Conservation (phyloP, 2,888 invertebrate genomes). For the Scaptomyza reducta region DNA sequence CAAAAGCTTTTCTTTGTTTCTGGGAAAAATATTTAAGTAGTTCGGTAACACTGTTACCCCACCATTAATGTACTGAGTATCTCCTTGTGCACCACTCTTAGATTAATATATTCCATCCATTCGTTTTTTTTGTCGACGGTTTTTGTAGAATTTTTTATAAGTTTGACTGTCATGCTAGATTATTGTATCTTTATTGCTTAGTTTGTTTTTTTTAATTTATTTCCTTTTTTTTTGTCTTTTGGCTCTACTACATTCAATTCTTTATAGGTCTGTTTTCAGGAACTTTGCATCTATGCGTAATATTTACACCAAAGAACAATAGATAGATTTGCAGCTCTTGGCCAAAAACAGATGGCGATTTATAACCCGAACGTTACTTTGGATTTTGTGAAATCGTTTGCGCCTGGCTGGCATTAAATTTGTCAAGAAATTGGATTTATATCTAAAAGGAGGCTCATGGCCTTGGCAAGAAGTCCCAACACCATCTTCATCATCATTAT, state of each 20-base stretch:
- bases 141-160: slow-evolving; percentile 58
- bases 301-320: slow-evolving; percentile 38
- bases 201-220: slow-evolving; percentile 12
- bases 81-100: background rate
- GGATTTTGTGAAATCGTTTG: slow-evolving; percentile 32
- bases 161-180: slow-evolving; percentile 66
- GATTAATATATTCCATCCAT: background rate
- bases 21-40: background rate
- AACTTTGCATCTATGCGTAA: slow-evolving; percentile 37
- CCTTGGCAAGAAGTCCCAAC: slow-evolving; percentile 4
- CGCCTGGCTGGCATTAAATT: slow-evolving; percentile 42
- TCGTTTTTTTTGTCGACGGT: slow-evolving; percentile 21
- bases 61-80: slow-evolving; percentile 1
- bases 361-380: slow-evolving; percentile 27
- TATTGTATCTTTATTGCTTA: slow-evolving; percentile 30
- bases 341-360: slow-evolving; percentile 38
- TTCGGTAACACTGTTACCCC: background rate
- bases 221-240: background rate
- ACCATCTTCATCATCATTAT: slow-evolving; percentile 30
- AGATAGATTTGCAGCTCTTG: slow-evolving; percentile 36
- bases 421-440: slow-evolving; percentile 42
- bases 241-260: slow-evolving; percentile 43
- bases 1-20: background rate
- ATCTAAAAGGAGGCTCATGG: slow-evolving; percentile 12
- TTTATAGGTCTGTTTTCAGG: slow-evolving; percentile 49